Base-by-base conservation (phyloP, 2,888 invertebrate species). In the Epistrophe eligans region DNA sequence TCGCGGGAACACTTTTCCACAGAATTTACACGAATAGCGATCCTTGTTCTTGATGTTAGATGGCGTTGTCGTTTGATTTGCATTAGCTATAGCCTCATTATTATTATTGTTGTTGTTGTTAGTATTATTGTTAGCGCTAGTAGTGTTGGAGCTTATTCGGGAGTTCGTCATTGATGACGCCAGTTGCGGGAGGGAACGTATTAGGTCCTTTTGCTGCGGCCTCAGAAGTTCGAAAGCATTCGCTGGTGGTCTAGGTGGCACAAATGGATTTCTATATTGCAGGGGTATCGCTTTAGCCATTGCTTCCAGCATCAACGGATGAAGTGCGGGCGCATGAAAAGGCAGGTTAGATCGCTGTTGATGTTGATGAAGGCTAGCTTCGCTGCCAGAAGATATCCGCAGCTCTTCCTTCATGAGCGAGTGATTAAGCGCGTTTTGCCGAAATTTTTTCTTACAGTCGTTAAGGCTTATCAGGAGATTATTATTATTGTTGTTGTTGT, bases 1-100 rank as follows among this genome's bases (percentile, higher is more conserved):
- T 71, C 99, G 95, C 0, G 99, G 99, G 92, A 99, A 99, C 24
- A 99, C 96, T 93, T 99, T 98, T 70, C 98, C 98, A 93, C 99
- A 99, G 93, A 98, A 99, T 91, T 98, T 98, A 94, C 99, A 99
- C 60, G 98, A 97, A 93, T 99, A 99, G 72, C 98, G 95, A 93
- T 98, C 98, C 91, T 97, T 96, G 74, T 96, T 95, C 91, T 96
- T 95, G 84, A 90, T 89, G 73, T 95, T 94, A 19, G 94, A 94
- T 11, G 92, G 94, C 13, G 92, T 91, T 52, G 92, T 93, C 1
- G 94, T 93, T 15, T 88, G 84, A 77, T 90, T 90, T 77, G 89
- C 88, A 84, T 88, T 89, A 70, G 89, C 66, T 80, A 79, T 88
- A 88, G 88, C 89, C 74, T 89, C 90, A 66, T 90, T 66, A 48